Evolutionary conservation across 2,888 invertebrate genomes (phyloP), one percentile per base, ranked within the genome.

Genomic region (Boloria euphrosyne): DNA sequence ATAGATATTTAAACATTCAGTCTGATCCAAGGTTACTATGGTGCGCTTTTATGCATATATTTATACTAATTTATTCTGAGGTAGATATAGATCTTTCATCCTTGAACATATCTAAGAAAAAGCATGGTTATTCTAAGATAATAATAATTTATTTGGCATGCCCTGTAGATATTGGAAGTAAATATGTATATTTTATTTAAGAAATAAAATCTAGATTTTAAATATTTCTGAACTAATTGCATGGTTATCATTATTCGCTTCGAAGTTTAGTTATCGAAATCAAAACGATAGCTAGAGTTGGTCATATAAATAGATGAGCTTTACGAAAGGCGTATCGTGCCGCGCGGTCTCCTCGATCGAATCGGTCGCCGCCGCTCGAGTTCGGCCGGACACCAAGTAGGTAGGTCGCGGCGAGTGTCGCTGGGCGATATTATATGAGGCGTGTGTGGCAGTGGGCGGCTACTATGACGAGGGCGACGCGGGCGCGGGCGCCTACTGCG

Each of bases 391-490:
- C 72, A 63, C 62, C 67, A 65, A 75, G 74, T 87, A 86, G 89
- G 87, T 88, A 87, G 90, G 89, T 85, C 77, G 52, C 67, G 67
- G 54, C 49, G 73, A 72, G 62, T 68, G 71, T 54, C 61, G 43
- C 73, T 71, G 74, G 71, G 75, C 76, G 75, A 75, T 59, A 78
- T 71, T 80, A 79, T 75, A 84, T 83, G 82, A 81, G 85, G 85
- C 86, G 86, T 87, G 87, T 89, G 87, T 89, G 89, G 85, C 90
- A 90, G 90, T 91, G 89, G 91, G 86, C 83, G 88, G 89, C 77
- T 92, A 90, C 90, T 93, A 90, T 89, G 90, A 88, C 78, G 91
- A 90, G 72, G 78, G 81, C 78, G 86, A 78, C 79, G 81, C 83
- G 80, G 80, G 83, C 79, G 79, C 70, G 71, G 74, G 74, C 68